Base-by-base conservation (phyloP, 1,140 invertebrate species). In the Anastatus disparis region DNA sequence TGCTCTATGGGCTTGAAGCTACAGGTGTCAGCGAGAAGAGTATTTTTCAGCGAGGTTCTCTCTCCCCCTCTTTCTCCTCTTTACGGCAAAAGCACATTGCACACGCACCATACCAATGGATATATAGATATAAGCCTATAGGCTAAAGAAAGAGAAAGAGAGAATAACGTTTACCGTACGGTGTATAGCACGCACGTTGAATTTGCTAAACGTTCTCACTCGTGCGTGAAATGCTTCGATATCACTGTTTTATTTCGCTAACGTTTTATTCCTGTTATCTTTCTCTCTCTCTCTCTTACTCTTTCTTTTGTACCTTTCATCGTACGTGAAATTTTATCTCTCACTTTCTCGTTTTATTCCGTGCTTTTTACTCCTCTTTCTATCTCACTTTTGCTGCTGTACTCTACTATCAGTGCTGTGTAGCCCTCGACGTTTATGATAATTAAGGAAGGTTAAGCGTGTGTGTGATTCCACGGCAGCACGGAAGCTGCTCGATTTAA, bases 221-320 rank as follows among this genome's bases (percentile, higher is more conserved):
- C 85, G 84, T 86, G 84, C 85, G 84, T 86, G 84, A 86, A 86
- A 86, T 85, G 83, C 84, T 79, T 85, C 81, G 82, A 85, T 86
- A 86, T 85, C 79, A 82, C 83, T 82, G 84, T 86, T 85, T 85
- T 83, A 86, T 85, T 85, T 85, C 80, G 75, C 71, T 77, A 78
- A 77, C 79, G 78, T 82, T 74, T 61, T 56, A 26, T 27, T 1
- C 59, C 9, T 8, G 52, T 13, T 50, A 17, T 22, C 42, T n/a
- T 26, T 20, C 44, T 61, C 31, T 46, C 62, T 70, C 53, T 26
- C 73, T 52, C 66, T 72, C 68, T 71, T 31, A 6, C 31, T n/a
- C n/a, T n/a, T n/a, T n/a, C n/a, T n/a, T n/a, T n/a, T n/a, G n/a
- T 35, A 35, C 12, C 24, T 27, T n/a, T 42, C 48, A n/a, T n/a